Percentiles rank a stretch among this genome's conserved stretches.
These are phyloP conservation scores for Paedocypris micromegethes DNA, from an alignment of 2,797 vertebrate genomes.

Conservation along the genomic window DNA sequence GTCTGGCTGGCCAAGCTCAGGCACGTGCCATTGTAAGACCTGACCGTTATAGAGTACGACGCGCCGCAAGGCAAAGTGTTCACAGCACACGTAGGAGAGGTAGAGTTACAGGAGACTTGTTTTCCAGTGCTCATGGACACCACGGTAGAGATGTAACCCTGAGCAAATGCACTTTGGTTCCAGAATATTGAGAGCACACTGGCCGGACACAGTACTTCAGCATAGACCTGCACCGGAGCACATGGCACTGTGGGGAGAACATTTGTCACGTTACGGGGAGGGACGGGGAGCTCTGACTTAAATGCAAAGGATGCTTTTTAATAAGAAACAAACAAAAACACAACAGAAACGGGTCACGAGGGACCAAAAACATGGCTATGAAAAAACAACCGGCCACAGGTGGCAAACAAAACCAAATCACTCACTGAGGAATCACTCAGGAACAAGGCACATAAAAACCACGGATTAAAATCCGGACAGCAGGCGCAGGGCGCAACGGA, in stretches of 20 bases:
- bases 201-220: slow-evolving; percentile 57
- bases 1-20: slow-evolving; percentile 54
- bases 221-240: slow-evolving; percentile 56
- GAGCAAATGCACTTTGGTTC: slow-evolving; percentile 45
- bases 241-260: slow-evolving; percentile 63
- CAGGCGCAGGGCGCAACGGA: no score
- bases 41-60: slow-evolving; percentile 57
- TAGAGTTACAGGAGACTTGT: slow-evolving; percentile 50
- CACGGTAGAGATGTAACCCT: slow-evolving; percentile 50
- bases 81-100: slow-evolving; percentile 43
- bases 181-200: slow-evolving; percentile 53
- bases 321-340: no score
- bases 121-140: slow-evolving; percentile 40
- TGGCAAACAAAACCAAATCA: no score
- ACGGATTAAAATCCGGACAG: no score
- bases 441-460: no score
- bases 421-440: no score
- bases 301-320: no score
- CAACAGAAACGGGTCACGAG: no score
- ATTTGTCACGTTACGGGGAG: background rate
- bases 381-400: no score
- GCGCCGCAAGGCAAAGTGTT: slow-evolving; percentile 58
- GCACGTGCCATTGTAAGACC: slow-evolving; percentile 59
- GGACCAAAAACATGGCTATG: no score
- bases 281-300: no score